These are phyloP conservation scores for Dasyornis broadbenti DNA, from an alignment of 2,113 vertebrate species.

Conservation along the genomic window DNA sequence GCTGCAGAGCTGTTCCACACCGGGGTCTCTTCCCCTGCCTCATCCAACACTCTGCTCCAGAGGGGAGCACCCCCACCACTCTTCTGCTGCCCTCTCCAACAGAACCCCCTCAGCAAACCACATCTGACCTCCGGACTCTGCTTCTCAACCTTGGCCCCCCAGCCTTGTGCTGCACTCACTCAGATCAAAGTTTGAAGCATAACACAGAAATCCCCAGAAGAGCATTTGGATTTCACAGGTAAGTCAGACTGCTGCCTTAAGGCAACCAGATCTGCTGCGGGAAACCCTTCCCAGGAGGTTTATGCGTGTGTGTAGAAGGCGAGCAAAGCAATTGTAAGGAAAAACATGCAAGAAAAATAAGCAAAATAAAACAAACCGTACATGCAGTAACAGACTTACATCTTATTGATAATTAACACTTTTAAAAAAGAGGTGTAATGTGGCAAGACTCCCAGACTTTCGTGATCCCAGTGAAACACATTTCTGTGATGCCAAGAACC, in stretches of 20 bases:
- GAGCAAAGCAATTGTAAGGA: neutral
- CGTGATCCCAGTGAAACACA: neutral
- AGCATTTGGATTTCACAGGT: neutral
- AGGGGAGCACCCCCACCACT: neutral
- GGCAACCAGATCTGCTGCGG: neutral
- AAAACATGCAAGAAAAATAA: neutral
- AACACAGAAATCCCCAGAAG: neutral
- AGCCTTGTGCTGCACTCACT: neutral
- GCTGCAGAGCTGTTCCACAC: neutral
- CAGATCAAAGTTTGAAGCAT: neutral
- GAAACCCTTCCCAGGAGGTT: neutral
- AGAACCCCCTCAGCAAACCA: neutral
- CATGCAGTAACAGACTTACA: neutral
- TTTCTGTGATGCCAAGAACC: neutral
- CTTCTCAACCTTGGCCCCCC: neutral
- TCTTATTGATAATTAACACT: neutral
- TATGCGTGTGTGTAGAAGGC: neutral
- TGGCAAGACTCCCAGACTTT: neutral
- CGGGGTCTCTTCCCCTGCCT: neutral
- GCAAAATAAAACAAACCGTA: neutral
- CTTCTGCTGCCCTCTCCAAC: neutral
- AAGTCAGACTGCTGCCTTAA: neutral
- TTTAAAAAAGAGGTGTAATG: neutral
- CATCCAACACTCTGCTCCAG: accelerated
- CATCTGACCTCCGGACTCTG: accelerated